These are phyloP conservation scores for Drosophila yooni DNA, from an alignment of 2,888 invertebrate species.

Conservation along the genomic window DNA sequence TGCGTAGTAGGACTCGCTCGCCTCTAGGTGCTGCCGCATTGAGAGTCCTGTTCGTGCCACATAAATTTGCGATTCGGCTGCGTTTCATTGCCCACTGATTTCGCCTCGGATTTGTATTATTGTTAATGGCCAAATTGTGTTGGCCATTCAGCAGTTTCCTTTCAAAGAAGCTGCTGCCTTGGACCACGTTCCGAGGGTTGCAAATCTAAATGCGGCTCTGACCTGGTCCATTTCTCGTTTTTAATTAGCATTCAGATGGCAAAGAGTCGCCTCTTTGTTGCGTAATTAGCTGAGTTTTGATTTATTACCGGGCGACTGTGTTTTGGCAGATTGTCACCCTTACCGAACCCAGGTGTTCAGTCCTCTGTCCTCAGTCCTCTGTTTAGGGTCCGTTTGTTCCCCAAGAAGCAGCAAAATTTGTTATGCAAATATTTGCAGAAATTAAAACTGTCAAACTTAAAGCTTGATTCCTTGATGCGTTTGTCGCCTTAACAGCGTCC, in stretches of 20 bases:
- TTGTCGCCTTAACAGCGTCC: constrained; percentile 5
- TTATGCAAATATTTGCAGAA: constrained; percentile 73
- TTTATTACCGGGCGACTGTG: constrained; percentile 64
- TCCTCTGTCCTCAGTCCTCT: constrained; percentile 12
- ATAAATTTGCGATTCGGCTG: constrained; percentile 78
- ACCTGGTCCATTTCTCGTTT: constrained; percentile 46
- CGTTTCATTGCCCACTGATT: constrained; percentile 72
- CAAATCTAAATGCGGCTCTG: constrained; percentile 48
- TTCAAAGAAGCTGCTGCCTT: constrained; percentile 22
- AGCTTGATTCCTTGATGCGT: constrained; percentile 44
- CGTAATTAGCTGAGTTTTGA: constrained; percentile 82
- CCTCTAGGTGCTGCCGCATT: constrained; percentile 42
- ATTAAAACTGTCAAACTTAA: constrained; percentile 66
- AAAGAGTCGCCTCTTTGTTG: constrained; percentile 75
- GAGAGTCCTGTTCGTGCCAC: constrained; percentile 56
- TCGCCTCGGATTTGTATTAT: constrained; percentile 67
- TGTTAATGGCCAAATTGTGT: constrained; percentile 76
- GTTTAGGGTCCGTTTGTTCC: constrained; percentile 1
- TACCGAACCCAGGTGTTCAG: constrained; percentile 50
- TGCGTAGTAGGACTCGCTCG: constrained; percentile 8
- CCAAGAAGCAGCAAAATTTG: constrained; percentile 41
- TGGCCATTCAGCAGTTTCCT: constrained; percentile 49
- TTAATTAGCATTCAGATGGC: constrained; percentile 80
- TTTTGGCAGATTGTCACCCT: constrained; percentile 54
- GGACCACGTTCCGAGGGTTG: constrained; percentile 33